These are phyloP conservation scores for Lepus timidus DNA, from an alignment of 2,113 vertebrate species.

Conservation along the genomic window DNA sequence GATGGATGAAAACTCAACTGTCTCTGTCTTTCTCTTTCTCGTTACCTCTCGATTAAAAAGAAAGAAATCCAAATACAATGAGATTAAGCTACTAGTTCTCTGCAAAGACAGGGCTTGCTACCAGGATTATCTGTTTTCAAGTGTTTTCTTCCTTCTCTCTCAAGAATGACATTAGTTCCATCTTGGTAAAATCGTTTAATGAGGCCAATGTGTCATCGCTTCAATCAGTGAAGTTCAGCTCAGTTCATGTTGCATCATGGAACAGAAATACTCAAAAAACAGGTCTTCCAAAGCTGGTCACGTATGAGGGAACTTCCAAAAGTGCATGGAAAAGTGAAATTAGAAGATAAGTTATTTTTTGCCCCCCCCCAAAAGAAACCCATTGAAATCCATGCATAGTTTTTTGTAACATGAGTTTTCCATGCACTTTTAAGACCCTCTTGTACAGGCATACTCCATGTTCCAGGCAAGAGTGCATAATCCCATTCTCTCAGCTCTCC, in stretches of 20 bases:
- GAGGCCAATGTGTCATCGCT: background rate
- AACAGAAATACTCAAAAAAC: too few species aligned
- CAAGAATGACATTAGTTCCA: background rate
- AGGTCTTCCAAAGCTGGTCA: background rate
- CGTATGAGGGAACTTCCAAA: too few species aligned
- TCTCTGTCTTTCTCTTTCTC: too few species aligned
- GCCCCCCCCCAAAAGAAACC: too few species aligned
- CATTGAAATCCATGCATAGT: too few species aligned
- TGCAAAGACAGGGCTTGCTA: background rate
- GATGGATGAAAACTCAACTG: too few species aligned
- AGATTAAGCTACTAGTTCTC: background rate
- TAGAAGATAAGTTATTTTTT: too few species aligned
- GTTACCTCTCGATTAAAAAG: background rate
- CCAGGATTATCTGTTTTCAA: background rate
- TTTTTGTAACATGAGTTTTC: too few species aligned
- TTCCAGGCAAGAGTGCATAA: accelerated
- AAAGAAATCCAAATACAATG: background rate
- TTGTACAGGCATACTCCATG: accelerated
- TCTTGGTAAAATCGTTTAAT: constrained; percentile 4
- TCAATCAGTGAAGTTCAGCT: background rate
- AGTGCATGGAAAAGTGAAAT: too few species aligned
- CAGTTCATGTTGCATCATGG: too few species aligned
- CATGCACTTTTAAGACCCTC: too few species aligned
- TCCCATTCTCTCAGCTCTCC: background rate
- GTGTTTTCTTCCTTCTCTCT: background rate